Evolutionary conservation across 2,888 invertebrate genomes (phyloP), one percentile per base, ranked within the genome.

Genomic region (Apeira syringaria): DNA sequence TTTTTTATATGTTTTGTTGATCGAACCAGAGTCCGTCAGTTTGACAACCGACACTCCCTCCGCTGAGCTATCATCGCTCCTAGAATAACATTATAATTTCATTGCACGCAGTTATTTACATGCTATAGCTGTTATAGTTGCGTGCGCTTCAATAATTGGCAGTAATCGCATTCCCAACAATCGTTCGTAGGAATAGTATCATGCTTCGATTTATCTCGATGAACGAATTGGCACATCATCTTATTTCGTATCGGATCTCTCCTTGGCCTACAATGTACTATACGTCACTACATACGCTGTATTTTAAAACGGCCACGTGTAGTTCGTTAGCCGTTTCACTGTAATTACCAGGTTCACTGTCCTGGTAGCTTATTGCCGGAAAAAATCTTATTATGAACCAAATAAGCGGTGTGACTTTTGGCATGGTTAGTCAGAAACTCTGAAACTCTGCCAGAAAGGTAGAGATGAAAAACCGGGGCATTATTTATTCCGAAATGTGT

Each of bases 211-310:
- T 17, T 7, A 8, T 29, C 33, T 15, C 42, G 34, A 37, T 46
- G 31, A 34, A 38, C 25, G 37, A 41, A 61, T 59, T 66, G 64
- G 68, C 67, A 59, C 64, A 48, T 44, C 47, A 37, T 55, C 57
- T 56, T 47, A 59, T 53, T 51, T 64, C 50, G 56, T 59, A 64
- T 64, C 47, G 50, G 42, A 47, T 46, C 38, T 74, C 73, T 74
- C 80, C 80, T 79, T 80, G 80, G 74, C 80, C 80, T 64, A 77
- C 68, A 57, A 62, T 41, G 17, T 22, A 25, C 18, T 26, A 2
- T 41, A 25, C 47, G 31, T 47, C 52, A 38, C 24, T 12, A 22
- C 29, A 4, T 12, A 41, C 29, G 25, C 31, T 8, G 25, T 50
- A 47, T 44, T 55, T 45, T 41, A 45, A 40, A 61, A 32, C 36